Conservation (phyloP, 2,113 vertebrate species). For the Actinemys pallida region DNA sequence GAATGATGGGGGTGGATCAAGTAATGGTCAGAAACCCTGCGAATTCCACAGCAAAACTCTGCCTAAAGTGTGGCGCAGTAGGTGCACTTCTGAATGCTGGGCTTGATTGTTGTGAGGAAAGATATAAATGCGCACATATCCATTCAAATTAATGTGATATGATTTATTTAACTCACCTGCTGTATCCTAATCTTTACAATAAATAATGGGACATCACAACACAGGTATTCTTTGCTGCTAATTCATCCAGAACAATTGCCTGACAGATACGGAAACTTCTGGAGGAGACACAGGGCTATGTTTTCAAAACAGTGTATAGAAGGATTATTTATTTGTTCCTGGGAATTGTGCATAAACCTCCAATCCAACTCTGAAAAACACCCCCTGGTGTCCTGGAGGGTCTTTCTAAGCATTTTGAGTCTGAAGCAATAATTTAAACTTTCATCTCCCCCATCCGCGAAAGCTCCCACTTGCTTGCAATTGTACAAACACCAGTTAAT, state of each 20-base stretch:
- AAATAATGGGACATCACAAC: not conserved
- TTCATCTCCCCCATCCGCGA: not conserved
- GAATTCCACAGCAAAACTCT: not conserved
- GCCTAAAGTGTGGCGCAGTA: not conserved
- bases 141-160: not conserved
- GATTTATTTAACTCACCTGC: not conserved
- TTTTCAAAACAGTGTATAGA: not conserved
- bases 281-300: not conserved
- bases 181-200: not conserved
- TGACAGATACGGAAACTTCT: not conserved
- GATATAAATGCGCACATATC: not conserved
- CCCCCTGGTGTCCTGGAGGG: accelerated
- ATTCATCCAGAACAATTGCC: not conserved
- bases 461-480: not conserved
- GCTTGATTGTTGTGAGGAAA: not conserved
- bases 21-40: not conserved
- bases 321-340: not conserved
- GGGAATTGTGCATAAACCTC: not conserved
- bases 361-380: not conserved
- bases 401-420: not conserved
- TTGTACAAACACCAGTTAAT: not conserved
- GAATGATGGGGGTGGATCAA: not conserved
- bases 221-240: not conserved
- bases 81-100: not conserved
- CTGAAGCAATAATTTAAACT: not conserved